Evolutionary conservation across 2,797 vertebrate species (phyloP), one percentile per base, ranked within the genome.

Genomic region (Bovichtus variegatus): DNA sequence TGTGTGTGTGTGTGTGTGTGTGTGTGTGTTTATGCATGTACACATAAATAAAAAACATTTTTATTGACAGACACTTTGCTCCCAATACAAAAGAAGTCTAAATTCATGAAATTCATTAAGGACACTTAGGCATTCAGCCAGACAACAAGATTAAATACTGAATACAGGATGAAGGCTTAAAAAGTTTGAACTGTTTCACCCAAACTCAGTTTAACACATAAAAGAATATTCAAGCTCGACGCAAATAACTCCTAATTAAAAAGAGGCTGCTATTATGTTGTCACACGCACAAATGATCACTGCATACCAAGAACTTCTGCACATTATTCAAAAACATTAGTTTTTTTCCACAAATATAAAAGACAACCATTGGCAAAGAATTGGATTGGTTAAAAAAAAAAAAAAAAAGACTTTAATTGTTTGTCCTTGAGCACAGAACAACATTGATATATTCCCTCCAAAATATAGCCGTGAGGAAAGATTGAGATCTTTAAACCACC

Each of bases 401-500:
- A 40, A 47, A 1, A 16, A 13, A 6, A 18, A 67, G 67, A 78
- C 61, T 86, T 76, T 66, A 79, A 89, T 72, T 77, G 84, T 89
- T 87, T 86, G 91, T 81, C 92, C 91, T 93, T 93, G 91, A 82
- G 61, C 68, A 43, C 76, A 78, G 46, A 91, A 84, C 81, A 80
- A 81, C 89, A 89, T 75, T 23, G 59, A 85, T 87, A 78, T 61
- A 74, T 87, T 81, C 65, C 49, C 76, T 85, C 50, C 65, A 80
- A 85, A 89, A 87, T 66, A 75, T 72, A 87, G 61, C 88, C 83
- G 80, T 90, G 90, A 90, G 81, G 76, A 74, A 86, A 91, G 78
- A 93, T 90, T 91, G 84, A 90, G 84, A 89, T 84, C 70, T 85
- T 84, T 72, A 59, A 78, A 83, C 81, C 91, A 93, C 87, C 92